These are phyloP conservation scores for Pollenia griseotomentosa DNA, from an alignment of 2,888 invertebrate species.

Conservation along the genomic window DNA sequence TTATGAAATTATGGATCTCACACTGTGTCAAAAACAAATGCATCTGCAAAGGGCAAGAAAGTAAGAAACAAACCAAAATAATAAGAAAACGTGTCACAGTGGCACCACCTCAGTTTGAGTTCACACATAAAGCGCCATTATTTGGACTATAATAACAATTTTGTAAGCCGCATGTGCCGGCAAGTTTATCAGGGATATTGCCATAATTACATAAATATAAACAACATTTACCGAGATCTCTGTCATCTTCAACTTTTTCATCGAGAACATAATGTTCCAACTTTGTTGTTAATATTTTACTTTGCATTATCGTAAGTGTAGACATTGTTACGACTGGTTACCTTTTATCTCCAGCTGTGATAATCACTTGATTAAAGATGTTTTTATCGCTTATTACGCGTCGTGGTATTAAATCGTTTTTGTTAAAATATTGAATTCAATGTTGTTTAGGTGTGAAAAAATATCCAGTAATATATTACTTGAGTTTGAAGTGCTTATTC, in stretches of 20 bases:
- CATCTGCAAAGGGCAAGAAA: constrained; percentile 23
- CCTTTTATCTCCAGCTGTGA: constrained; percentile 79
- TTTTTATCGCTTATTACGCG: constrained; percentile 77
- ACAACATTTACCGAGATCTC: constrained; percentile 46
- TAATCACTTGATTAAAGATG: constrained; percentile 82
- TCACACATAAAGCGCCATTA: constrained; percentile 67
- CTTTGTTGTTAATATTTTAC: not conserved
- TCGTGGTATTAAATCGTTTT: constrained; percentile 63
- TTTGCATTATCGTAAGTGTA: not conserved
- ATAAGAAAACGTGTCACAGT: constrained; percentile 48
- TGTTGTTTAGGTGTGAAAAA: constrained; percentile 5
- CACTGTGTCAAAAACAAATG: constrained; percentile 51
- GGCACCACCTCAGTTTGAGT: constrained; percentile 45
- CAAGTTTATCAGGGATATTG: constrained; percentile 12
- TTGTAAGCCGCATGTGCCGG: constrained; percentile 1
- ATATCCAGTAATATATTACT: constrained; percentile 30
- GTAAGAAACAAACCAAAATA: not conserved
- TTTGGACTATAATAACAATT: constrained; percentile 33
- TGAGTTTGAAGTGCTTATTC: constrained; percentile 25
- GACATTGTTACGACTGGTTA: constrained; percentile 28
- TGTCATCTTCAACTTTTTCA: constrained; percentile 25
- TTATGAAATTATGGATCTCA: constrained; percentile 67
- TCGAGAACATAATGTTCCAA: not conserved
- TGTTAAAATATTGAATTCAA: constrained; percentile 41
- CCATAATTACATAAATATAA: constrained; percentile 21